Conservation (phyloP, 35 echinoderm and acorn worm genomes). For the Nesometra sesokonis region DNA sequence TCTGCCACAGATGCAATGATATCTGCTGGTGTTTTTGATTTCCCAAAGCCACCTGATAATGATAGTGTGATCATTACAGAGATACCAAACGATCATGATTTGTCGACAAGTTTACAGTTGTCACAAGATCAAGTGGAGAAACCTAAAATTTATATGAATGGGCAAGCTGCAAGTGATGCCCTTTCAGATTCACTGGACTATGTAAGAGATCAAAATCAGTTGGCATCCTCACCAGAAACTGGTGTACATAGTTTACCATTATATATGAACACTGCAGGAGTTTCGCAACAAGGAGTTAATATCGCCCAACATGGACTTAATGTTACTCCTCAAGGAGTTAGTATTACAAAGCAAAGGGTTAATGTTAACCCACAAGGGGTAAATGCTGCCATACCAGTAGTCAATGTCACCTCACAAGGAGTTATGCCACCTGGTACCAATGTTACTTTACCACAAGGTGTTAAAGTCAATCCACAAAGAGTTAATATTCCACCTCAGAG, state of each 20-base stretch:
- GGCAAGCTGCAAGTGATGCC: neutral
- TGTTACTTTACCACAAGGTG: neutral
- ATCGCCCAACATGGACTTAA: neutral
- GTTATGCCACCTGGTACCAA: neutral
- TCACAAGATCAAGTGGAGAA: neutral
- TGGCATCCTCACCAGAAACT: neutral
- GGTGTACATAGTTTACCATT: neutral
- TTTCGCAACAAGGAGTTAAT: neutral
- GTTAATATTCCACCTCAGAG: neutral
- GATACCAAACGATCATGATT: neutral
- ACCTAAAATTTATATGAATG: neutral
- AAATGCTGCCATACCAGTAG: too few species aligned
- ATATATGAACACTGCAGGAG: neutral
- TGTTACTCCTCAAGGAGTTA: neutral
- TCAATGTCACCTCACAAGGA: neutral
- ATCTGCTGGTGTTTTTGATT: conserved; percentile 7
- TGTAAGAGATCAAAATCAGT: neutral
- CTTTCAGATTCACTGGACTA: neutral
- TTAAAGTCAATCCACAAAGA: conserved; percentile 22
- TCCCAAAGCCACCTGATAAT: conserved; percentile 12
- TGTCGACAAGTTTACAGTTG: neutral
- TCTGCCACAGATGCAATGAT: conserved; percentile 33
- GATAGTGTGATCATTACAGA: conserved; percentile 16
- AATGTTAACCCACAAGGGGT: neutral
- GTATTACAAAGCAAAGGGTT: neutral